Base-by-base conservation (phyloP, 2,113 vertebrate genomes). In the Eulacestoma nigropectus region DNA sequence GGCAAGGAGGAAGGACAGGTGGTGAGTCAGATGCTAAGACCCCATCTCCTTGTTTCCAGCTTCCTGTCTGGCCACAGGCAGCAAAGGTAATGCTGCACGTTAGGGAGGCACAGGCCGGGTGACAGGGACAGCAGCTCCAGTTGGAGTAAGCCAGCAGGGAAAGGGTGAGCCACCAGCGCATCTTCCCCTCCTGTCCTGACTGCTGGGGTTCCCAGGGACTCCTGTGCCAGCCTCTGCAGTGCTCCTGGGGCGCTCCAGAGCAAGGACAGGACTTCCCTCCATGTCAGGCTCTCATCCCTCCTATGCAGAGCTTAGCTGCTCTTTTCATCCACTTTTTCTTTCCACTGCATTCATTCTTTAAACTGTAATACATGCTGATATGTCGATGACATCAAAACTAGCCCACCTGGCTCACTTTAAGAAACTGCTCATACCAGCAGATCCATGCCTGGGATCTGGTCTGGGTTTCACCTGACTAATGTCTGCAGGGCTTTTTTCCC, bases 221-320 rank as follows among this genome's bases (percentile, higher is more conserved):
- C 70, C 86, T 41, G 20, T 79, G 52, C 15, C 15, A 33, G 49
- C 9, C 53, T 80, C 53, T 59, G 52, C 33, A 33, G 17, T 17
- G 44, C 47, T 59, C 14, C 60, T 37, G 55, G 37, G 41, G 55
- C 3, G 3, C 7, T 42, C 16, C 72, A 79, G 67, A 63, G 57
- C 35, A 73, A 73, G 27, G 39, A 60, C 39, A 93, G 19, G 2
- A 87, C 67, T 77, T 55, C 15, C 27, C 15, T 83, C 16, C 44
- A 41, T 0, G 0, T 29, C 46, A 65, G 37, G 32, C n/a, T 85
- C 14, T 56, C 33, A 46, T 32, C 16, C 3, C 6, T 49, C 23
- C 52, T 49, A 4, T 3, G 16, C n/a, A 76, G 77, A 90, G 13
- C 13, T 79, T 69, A 11, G 15, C 13, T 53, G 26, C 16, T 89